Conservation (phyloP, 92 coral and sea anemone genomes). For the Umimayanthus kanabou region DNA sequence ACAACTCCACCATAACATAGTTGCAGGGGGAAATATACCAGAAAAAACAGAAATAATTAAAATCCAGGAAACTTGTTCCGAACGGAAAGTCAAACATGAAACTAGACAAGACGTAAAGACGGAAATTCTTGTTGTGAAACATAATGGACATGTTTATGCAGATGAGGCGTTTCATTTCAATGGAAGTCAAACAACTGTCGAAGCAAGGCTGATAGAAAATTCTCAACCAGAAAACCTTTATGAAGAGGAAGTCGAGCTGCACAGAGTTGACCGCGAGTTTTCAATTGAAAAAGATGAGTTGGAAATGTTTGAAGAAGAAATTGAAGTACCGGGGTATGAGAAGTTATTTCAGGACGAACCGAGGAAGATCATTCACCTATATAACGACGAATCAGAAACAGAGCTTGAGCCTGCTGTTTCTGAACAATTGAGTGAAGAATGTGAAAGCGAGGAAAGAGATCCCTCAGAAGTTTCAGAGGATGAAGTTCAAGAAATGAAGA, state of each 20-base stretch:
- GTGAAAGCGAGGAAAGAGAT: slow-evolving; percentile 29
- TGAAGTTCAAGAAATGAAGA: slow-evolving; percentile 31
- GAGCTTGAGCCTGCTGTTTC: slow-evolving; percentile 1
- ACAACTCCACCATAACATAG: background rate
- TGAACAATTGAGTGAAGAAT: slow-evolving; percentile 21
- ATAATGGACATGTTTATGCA: slow-evolving; percentile 29
- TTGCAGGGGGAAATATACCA: slow-evolving; percentile 34
- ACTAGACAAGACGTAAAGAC: slow-evolving; percentile 5
- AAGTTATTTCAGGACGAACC: slow-evolving; percentile 37
- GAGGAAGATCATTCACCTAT: slow-evolving; percentile 21
- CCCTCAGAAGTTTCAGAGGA: slow-evolving; percentile 33
- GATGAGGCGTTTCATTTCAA: background rate
- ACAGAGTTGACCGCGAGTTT: slow-evolving; percentile 4
- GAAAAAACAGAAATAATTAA: slow-evolving; percentile 28
- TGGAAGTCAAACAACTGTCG: background rate
- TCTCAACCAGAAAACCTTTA: slow-evolving; percentile 16
- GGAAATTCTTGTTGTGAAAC: slow-evolving; percentile 22
- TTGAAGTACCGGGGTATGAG: slow-evolving; percentile 54
- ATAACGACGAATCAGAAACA: slow-evolving; percentile 29
- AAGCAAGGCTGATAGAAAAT: slow-evolving; percentile 10
- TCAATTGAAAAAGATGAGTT: slow-evolving; percentile 20
- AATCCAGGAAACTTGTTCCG: slow-evolving; percentile 2
- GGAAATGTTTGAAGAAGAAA: slow-evolving; percentile 57
- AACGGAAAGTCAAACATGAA: background rate
- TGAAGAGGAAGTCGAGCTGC: slow-evolving; percentile 30